Base-by-base conservation (phyloP, 2,888 invertebrate species). In the Netelia melanura region DNA sequence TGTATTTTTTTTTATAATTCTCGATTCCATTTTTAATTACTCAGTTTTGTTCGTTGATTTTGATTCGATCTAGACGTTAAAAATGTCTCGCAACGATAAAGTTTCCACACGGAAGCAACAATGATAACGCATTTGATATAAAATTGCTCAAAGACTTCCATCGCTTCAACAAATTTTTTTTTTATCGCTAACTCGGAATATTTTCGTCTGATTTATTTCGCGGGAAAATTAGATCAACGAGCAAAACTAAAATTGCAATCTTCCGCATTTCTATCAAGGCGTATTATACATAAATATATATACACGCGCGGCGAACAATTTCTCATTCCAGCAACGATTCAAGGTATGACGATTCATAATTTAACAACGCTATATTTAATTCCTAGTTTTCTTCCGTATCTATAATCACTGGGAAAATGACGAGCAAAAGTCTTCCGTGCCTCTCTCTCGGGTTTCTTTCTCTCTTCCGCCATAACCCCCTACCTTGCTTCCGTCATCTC, bases 371-470 rank as follows among this genome's bases (percentile, higher is more conserved):
- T 62, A 62, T 74, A 78, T 78, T 84, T 78, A 84, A 81, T 77
- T 81, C 74, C 52, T 77, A 68, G 68, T 84, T 81, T 84, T 81
- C 81, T 77, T 78, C 81, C 77, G 81, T 74, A 72, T 74, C 8
- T 43, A 72, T 84, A 84, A 84, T 81, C 56, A 56, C 56, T 62
- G 68, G 68, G 81, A 81, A 81, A 81, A 77, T 78, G 65, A 84
- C 72, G 72, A 84, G 67, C 80, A 77, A 72, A 61, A 83, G 64
- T 83, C 75, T 77, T 77, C 58, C 68, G 58, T 17, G 14, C 17
- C 44, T 30, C 14, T 52, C 43, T 62, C 71, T 21, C 58, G 62
- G 52, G 65, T 44, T 76, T 30, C 44, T 67, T 54, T 30, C 68
- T 44, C 38, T 65, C 56, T 52, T 58, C 44, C 56, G 10, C 11